phyloP scores from a whole-genome alignment of 53 echinoderm and acorn worm genomes.

The Astropecten irregularis region DNA sequence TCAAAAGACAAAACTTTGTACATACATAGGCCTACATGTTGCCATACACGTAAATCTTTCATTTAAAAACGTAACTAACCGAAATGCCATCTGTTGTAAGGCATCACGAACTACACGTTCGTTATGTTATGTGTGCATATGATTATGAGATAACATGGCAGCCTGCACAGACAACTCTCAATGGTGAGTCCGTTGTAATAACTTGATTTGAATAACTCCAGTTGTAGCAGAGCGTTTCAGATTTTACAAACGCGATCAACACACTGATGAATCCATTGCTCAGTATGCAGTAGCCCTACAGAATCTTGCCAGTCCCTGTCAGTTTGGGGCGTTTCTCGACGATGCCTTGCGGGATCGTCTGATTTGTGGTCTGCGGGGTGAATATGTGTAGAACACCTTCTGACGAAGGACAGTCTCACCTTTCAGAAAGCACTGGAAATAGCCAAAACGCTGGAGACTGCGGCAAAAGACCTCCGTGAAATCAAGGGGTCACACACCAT shows the following conservation, averaged over 20 bases:
- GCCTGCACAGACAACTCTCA: no score
- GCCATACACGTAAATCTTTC: no score
- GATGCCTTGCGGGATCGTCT: slow-evolving; percentile 40
- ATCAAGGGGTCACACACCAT: neutral
- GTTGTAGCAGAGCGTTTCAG: slow-evolving; percentile 25
- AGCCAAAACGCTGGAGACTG: slow-evolving; percentile 30
- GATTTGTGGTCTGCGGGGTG: slow-evolving; percentile 27
- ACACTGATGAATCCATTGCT: slow-evolving; percentile 10
- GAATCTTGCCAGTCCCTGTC: slow-evolving; percentile 19
- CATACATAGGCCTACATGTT: no score
- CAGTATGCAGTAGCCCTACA: slow-evolving; percentile 18
- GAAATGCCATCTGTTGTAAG: no score
- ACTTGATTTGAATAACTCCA: no score
- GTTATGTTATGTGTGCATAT: no score
- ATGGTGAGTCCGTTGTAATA: no score
- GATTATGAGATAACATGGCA: no score
- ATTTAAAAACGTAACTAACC: no score
- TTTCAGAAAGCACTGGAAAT: slow-evolving; percentile 25
- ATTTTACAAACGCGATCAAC: slow-evolving; percentile 21
- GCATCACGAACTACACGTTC: no score
- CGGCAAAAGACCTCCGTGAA: slow-evolving; percentile 20
- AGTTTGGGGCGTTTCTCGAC: slow-evolving; percentile 27
- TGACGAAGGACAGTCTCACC: slow-evolving; percentile 29
- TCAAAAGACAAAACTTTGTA: no score
- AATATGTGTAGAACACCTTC: slow-evolving; percentile 2